Base-by-base conservation (phyloP, 2,888 invertebrate genomes). In the Orchesellides sinensis region DNA sequence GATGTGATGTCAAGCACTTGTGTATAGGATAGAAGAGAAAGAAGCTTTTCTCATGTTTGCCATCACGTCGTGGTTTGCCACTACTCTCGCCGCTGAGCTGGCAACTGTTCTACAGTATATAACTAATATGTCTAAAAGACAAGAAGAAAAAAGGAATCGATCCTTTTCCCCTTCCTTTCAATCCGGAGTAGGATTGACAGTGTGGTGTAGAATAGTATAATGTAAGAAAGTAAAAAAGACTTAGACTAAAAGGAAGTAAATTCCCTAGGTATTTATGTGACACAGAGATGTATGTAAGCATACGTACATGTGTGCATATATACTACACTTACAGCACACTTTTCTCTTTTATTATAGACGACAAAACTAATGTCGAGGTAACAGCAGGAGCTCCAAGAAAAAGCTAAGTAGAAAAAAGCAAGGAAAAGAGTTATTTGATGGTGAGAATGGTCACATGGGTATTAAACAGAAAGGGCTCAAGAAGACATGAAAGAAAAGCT, bases 371-470 rank as follows among this genome's bases (percentile, higher is more conserved):
- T 68, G 73, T 81, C 73, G 61, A 72, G 73, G 80, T 21, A 81
- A 73, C 73, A 81, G 73, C 80, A 68, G 73, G 70, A 78, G 70
- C 8, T 65, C 56, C 23, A 66, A 35, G 68, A 56, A 29, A 73
- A 70, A 70, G 70, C 70, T 49, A 70, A 40, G 40, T 32, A 59
- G 27, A 49, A 40, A 68, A 69, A 45, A 32, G 23, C 29, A 40
- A 40, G 17, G 49, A 61, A 69, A 79, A 81, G 80, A 81, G 80
- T 81, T 73, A 81, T 81, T 81, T 81, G 80, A 81, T 81, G 73
- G 80, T 68, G 73, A 81, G 80, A 81, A 81, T 81, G 80, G 73
- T 81, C 80, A 81, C 80, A 81, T 68, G 80, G 73, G 80, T 81
- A 81, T 81, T 81, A 81, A 73, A 61, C 49, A 73, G 68, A 81